Conservation (phyloP, 2,797 vertebrate species). For the Labeo calbasu region DNA sequence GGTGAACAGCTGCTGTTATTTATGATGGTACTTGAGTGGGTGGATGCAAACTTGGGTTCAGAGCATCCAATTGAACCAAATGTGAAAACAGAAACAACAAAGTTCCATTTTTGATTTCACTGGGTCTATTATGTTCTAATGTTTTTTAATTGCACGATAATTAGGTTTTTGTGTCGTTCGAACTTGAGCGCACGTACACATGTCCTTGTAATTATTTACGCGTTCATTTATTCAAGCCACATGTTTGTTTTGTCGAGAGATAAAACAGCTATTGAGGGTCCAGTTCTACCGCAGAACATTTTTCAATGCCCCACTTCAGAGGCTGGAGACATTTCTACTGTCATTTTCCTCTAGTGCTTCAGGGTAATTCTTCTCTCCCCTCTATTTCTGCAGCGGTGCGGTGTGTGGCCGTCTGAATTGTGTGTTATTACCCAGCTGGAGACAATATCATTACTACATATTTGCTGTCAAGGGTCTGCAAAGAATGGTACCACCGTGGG, state of each 20-base stretch:
- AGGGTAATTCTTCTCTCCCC: constrained; percentile 80
- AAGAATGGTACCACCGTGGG: constrained; percentile 84
- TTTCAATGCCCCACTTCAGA: constrained; percentile 78
- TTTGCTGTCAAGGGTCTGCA: constrained; percentile 88
- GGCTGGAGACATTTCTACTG: constrained; percentile 83
- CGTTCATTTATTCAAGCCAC: constrained; percentile 38
- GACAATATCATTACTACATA: constrained; percentile 90
- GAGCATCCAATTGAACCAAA: neutral
- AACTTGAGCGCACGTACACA: neutral
- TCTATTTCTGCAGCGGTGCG: constrained; percentile 78
- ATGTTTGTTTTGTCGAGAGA: constrained; percentile 44
- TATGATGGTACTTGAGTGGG: neutral
- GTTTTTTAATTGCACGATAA: neutral
- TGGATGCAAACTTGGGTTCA: neutral
- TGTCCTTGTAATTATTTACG: neutral
- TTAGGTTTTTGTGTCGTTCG: neutral
- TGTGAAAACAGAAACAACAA: neutral
- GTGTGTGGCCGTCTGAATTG: constrained; percentile 84
- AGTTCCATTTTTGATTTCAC: neutral
- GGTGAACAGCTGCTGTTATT: neutral
- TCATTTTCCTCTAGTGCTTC: constrained; percentile 85
- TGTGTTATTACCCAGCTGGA: constrained; percentile 89
- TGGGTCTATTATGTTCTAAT: neutral
- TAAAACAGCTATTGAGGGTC: constrained; percentile 67
- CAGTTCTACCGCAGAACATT: constrained; percentile 45